A percentile compares a stretch with the other conserved stretches of the same genome.
Conservation (phyloP, 2,797 vertebrate species). For the Rhinella marina region DNA sequence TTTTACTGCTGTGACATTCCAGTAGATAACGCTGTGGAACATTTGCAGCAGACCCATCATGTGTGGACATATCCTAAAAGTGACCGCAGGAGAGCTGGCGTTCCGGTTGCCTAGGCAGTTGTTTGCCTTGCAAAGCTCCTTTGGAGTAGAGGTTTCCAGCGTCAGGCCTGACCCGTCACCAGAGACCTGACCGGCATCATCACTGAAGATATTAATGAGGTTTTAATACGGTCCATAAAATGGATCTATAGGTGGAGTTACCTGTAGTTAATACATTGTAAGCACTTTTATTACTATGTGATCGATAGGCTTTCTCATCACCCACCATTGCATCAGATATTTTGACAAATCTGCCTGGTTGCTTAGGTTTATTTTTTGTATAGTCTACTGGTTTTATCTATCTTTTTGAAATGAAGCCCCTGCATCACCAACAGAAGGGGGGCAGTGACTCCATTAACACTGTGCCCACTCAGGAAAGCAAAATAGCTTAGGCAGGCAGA, state of each 20-base stretch:
- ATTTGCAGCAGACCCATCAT: too few relatives aligned
- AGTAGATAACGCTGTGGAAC: too few relatives aligned
- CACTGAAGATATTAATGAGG: not conserved
- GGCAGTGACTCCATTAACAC: too few relatives aligned
- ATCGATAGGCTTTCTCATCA: not conserved
- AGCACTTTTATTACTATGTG: not conserved
- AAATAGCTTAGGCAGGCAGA: too few relatives aligned
- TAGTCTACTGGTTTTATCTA: not conserved
- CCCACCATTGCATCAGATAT: not conserved
- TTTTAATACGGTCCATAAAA: not conserved
- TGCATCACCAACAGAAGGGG: too few relatives aligned
- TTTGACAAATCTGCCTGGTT: not conserved
- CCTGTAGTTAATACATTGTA: not conserved
- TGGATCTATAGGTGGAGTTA: not conserved
- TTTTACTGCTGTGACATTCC: too few relatives aligned
- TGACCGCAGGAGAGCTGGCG: not conserved
- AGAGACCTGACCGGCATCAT: too few relatives aligned
- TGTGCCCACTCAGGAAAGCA: too few relatives aligned
- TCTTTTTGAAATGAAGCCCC: too few relatives aligned
- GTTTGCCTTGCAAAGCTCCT: not conserved
- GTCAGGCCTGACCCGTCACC: not conserved
- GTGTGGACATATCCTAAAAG: not conserved
- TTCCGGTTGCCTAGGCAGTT: not conserved
- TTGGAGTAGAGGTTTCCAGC: not conserved
- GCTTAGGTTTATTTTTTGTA: not conserved